Conservation (phyloP, 1,140 invertebrate species). For the Cotesia typhae region DNA sequence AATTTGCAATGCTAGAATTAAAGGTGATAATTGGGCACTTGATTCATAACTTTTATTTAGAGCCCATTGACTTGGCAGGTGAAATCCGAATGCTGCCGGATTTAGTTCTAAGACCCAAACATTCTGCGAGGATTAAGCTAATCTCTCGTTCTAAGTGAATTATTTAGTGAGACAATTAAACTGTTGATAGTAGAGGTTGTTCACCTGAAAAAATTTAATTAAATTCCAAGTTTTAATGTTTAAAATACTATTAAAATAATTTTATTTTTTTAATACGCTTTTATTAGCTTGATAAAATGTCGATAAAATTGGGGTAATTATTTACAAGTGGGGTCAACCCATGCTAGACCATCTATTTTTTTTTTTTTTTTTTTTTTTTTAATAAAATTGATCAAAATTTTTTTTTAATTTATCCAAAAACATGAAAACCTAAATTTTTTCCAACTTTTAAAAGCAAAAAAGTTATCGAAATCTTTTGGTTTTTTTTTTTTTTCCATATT, state of each 20-base stretch:
- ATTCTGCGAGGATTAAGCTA: conserved; percentile 41
- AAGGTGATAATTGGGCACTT: conserved; percentile 25
- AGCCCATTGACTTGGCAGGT: conserved; percentile 54
- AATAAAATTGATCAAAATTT: no score
- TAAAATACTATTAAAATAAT: no score
- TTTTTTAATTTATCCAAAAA: no score
- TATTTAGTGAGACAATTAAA: neutral
- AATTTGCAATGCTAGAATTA: conserved; percentile 24
- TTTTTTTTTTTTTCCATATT: neutral
- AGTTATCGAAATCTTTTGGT: no score
- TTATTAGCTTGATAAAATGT: no score
- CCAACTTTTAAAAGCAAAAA: no score
- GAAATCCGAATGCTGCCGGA: conserved; percentile 47
- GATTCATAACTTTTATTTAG: conserved; percentile 66
- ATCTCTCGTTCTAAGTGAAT: conserved; percentile 37
- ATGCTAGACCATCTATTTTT: no score
- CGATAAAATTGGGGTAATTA: no score
- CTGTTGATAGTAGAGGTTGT: neutral
- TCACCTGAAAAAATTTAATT: neutral
- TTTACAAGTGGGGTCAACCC: no score
- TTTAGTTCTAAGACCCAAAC: conserved; percentile 52
- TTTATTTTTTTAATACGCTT: no score
- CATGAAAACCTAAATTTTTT: no score
- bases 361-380: no score
- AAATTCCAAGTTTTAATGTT: neutral